phyloP scores from a whole-genome alignment of 2,888 invertebrate genomes.

The Eristalinus aeneus region DNA sequence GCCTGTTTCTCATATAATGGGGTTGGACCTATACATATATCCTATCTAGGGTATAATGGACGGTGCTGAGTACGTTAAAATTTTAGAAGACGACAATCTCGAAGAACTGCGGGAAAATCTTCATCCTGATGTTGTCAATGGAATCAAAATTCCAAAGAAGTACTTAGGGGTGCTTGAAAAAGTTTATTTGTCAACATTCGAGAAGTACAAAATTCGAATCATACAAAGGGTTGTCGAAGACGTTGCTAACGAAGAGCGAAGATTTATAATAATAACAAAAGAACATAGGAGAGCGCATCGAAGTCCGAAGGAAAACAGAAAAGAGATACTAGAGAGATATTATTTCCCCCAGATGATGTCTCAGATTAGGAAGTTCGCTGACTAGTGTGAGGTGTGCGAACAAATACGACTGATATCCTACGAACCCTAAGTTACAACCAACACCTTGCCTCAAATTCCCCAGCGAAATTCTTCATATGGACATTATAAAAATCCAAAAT shows the following conservation, averaged over 20 bases:
- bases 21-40: slow-evolving; percentile 33
- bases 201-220: no score
- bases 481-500: background rate
- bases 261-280: slow-evolving; percentile 13
- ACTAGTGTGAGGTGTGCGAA: slow-evolving; percentile 25
- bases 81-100: no score
- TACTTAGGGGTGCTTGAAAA: no score
- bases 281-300: slow-evolving; percentile 33
- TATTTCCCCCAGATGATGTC: slow-evolving; percentile 42
- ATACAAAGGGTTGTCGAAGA: background rate
- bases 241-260: slow-evolving; percentile 9
- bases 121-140: no score
- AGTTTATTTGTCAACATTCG: no score
- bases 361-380: slow-evolving; percentile 19
- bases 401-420: slow-evolving; percentile 30
- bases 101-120: no score
- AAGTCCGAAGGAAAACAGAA: background rate
- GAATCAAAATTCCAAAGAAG: no score
- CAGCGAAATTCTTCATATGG: no score
- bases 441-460: slow-evolving; percentile 27
- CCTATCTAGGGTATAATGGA: slow-evolving; percentile 14
- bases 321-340: slow-evolving; percentile 16
- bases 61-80: background rate
- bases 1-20: slow-evolving; percentile 38
- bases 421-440: slow-evolving; percentile 37